phyloP scores from a whole-genome alignment of 2,797 vertebrate species.

The Cossypha caffra region DNA sequence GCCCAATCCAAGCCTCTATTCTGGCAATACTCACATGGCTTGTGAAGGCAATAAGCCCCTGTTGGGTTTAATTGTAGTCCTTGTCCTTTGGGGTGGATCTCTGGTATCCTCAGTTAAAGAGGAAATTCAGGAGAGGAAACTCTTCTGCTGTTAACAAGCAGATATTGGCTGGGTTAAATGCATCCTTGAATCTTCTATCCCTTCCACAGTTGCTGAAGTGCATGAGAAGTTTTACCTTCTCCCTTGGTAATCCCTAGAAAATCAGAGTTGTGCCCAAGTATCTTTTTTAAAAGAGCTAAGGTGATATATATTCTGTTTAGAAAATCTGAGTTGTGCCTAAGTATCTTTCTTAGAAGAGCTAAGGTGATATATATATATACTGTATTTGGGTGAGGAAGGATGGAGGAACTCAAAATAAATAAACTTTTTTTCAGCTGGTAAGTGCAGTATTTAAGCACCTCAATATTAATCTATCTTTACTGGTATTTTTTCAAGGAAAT shows the following conservation, averaged over 20 bases:
- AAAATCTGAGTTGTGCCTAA: neutral
- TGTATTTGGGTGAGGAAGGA: neutral
- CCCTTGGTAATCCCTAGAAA: neutral
- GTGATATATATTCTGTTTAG: neutral
- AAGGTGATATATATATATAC: neutral
- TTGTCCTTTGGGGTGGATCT: neutral
- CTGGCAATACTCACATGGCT: neutral
- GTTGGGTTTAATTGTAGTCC: neutral
- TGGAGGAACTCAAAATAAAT: neutral
- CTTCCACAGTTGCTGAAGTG: neutral
- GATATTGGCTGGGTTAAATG: neutral
- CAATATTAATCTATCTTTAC: neutral
- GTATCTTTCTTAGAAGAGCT: neutral
- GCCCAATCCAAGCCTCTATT: neutral
- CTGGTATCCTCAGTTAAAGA: neutral
- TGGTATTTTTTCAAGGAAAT: neutral
- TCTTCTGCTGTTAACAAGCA: neutral
- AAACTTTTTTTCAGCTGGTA: neutral
- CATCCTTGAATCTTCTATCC: neutral
- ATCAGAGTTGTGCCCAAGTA: neutral
- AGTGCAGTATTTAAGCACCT: neutral
- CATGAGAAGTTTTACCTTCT: neutral
- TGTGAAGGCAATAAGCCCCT: neutral
- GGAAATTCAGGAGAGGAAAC: neutral
- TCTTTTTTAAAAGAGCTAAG: neutral